Evolutionary conservation across 2,797 vertebrate genomes (phyloP), one percentile per base, ranked within the genome.

Genomic region (Mus spretus): DNA sequence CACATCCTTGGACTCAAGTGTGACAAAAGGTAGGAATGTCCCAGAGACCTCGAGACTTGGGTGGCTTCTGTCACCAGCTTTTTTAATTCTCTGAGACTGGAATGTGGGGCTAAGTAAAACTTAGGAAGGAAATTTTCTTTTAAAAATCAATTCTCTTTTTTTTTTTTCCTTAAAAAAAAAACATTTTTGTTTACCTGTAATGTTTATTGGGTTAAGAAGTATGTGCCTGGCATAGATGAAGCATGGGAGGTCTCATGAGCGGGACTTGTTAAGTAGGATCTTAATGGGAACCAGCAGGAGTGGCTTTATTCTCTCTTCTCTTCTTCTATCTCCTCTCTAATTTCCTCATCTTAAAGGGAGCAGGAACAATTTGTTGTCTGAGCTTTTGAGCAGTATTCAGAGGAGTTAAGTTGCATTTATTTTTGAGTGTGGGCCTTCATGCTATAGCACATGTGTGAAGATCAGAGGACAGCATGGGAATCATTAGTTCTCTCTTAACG

Each of bases 321-420:
- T 9, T 63, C 63, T 9, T 65, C 24, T 26, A 3, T 13, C 50
- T 61, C 83, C 55, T 86, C 50, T 89, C 67, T 75, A n/a, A 59
- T 89, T 93, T 95, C 63, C 63, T 78, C 67, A 83, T 89, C 50
- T 75, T 94, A 13, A 61, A 89, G 80, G 89, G n/a, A 86, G 72
- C 28, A 53, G 83, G 53, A 63, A 78, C 44, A 83, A 53, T 67
- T 81, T 80, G 37, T 85, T 82, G 14, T 6, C 78, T 8, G 55
- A 92, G 34, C 83, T 94, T 95, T 93, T 72, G 37, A 75, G 57
- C 77, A 59, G n/a, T 84, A 91, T 79, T 95, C 80, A 67, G 63
- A 63, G 82, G 65, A 92, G 61, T 34, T 87, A 26, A 57, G n/a
- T 72, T 37, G 22, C 20, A 13, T 72, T 70, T 70, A 28, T 4